Conservation (phyloP, 2,113 vertebrate genomes). For the Clarias macrocephalus region DNA sequence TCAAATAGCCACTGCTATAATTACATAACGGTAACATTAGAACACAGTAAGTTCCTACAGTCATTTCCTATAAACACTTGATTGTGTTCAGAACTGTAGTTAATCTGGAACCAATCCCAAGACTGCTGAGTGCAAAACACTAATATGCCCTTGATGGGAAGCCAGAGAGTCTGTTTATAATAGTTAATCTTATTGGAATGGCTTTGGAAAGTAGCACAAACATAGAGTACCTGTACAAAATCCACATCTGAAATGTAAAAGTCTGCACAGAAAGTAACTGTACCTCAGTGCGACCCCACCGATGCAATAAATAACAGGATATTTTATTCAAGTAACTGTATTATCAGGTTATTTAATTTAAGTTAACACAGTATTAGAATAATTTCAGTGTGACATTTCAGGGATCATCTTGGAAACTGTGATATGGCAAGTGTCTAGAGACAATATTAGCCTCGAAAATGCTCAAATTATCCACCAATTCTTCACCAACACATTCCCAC, state of each 20-base stretch:
- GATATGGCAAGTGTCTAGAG: not conserved
- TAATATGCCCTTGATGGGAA: not conserved
- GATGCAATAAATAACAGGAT: not conserved
- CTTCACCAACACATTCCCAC: not conserved
- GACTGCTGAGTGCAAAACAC: not conserved
- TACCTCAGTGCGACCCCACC: not conserved
- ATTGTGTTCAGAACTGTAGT: not conserved
- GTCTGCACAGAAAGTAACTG: not conserved
- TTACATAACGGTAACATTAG: not conserved
- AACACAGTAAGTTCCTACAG: not conserved
- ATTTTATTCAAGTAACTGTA: not conserved
- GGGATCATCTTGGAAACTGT: not conserved
- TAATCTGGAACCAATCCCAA: not conserved
- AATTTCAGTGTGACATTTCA: not conserved
- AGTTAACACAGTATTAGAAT: not conserved
- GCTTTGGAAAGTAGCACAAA: not conserved
- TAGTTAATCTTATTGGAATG: not conserved
- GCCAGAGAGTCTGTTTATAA: not conserved
- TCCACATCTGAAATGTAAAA: not conserved
- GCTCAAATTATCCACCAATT: not conserved
- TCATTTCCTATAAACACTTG: not conserved
- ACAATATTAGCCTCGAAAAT: not conserved
- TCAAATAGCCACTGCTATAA: not conserved
- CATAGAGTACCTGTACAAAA: not conserved
- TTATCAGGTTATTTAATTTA: not conserved